phyloP scores from a whole-genome alignment of 2,113 vertebrate genomes.

The Anthoscopus minutus region DNA sequence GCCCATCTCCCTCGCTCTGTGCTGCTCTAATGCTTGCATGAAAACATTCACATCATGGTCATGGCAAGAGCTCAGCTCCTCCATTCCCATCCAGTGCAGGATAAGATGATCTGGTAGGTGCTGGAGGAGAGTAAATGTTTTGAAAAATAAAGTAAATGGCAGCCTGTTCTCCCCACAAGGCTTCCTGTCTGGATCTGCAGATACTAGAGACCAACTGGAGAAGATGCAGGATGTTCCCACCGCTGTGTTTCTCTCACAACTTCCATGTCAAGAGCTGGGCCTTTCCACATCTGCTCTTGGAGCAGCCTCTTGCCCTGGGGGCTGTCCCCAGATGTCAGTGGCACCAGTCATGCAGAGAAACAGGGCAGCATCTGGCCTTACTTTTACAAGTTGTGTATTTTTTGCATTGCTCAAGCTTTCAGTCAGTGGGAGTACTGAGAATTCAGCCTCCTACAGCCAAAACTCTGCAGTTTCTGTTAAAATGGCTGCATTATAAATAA shows the following conservation, averaged over 20 bases:
- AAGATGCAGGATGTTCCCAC: neutral
- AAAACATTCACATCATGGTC: neutral
- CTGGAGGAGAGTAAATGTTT: neutral
- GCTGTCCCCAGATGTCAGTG: neutral
- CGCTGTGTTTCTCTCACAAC: neutral
- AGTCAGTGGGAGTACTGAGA: neutral
- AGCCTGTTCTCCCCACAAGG: neutral
- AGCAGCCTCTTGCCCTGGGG: neutral
- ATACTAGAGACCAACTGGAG: neutral
- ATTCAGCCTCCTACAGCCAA: neutral
- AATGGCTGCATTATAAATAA: neutral
- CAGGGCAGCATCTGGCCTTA: neutral
- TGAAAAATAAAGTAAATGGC: neutral
- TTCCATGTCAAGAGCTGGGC: neutral
- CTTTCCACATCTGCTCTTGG: neutral
- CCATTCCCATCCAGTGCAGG: neutral
- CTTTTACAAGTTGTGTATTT: neutral
- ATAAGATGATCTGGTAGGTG: neutral
- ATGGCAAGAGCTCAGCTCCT: neutral
- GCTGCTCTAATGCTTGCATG: neutral
- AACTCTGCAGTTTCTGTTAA: neutral
- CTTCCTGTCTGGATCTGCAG: neutral
- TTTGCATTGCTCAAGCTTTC: neutral
- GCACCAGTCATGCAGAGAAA: neutral
- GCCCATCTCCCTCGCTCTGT: rapidly evolving